A percentile compares a stretch with the other conserved stretches of the same genome.
These are phyloP conservation scores for Caenorhabditis sinica DNA, from an alignment of 2,888 invertebrate genomes.

Conservation along the genomic window DNA sequence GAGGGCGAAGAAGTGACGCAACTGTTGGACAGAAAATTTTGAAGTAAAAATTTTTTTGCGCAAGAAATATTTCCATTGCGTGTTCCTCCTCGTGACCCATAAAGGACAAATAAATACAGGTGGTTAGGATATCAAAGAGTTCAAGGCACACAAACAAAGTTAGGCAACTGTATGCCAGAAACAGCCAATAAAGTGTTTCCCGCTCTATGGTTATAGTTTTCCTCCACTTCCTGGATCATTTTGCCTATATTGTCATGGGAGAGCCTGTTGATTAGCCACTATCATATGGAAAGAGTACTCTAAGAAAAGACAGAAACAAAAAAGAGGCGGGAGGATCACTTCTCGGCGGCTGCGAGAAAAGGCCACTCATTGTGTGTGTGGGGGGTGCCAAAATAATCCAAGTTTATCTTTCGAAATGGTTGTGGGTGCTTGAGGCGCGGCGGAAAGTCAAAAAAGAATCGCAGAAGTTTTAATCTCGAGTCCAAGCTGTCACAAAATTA, in stretches of 20 bases:
- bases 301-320: constrained; percentile 19
- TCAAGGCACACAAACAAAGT: background rate
- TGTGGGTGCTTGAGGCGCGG: constrained; percentile 44
- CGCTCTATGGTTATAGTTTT: background rate
- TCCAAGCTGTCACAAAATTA: constrained; percentile 65
- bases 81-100: background rate
- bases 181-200: background rate
- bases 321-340: constrained; percentile 55
- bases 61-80: background rate
- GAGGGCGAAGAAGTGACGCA: constrained; percentile 38
- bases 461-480: constrained; percentile 58
- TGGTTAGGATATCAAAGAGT: background rate
- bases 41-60: constrained; percentile 3
- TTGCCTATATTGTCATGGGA: constrained; percentile 33
- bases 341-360: constrained; percentile 50
- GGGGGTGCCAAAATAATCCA: constrained; percentile 65
- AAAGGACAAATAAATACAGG: constrained; percentile 7
- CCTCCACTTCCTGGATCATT: constrained; percentile 17
- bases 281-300: constrained; percentile 48
- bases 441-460: constrained; percentile 25
- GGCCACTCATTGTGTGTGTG: constrained; percentile 58
- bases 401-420: constrained; percentile 67
- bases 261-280: constrained; percentile 61
- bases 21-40: constrained; percentile 14
- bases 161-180: background rate